Evolutionary conservation across 2,113 vertebrate genomes (phyloP).

Genomic region (Chloropsis cyanopogon): DNA sequence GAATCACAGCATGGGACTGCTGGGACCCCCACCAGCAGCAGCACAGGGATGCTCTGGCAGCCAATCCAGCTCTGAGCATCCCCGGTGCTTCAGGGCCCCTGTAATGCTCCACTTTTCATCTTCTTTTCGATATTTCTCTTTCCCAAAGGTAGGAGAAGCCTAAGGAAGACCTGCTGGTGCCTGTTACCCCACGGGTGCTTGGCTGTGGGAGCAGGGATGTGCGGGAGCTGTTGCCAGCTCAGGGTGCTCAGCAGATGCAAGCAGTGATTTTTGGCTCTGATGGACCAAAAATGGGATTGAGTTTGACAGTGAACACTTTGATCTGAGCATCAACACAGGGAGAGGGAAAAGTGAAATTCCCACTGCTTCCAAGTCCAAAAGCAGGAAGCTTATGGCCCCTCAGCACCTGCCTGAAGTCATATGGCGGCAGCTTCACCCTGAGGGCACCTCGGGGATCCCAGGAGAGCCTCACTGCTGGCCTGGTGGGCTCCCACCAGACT

Average conservation of each 20-base stretch:
- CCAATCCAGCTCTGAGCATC: neutral
- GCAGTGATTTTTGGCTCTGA: neutral
- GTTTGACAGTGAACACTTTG: neutral
- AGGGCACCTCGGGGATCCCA: neutral
- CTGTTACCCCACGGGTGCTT: rapidly evolving
- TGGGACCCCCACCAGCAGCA: neutral
- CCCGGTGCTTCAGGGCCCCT: neutral
- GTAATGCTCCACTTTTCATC: neutral
- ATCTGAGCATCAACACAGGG: neutral
- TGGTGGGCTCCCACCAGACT: rapidly evolving
- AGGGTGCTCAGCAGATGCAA: neutral
- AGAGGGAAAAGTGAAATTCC: neutral
- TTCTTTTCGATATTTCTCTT: neutral
- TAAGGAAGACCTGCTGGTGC: neutral
- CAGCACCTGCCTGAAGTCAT: rapidly evolving
- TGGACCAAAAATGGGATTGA: rapidly evolving
- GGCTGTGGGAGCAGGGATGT: neutral
- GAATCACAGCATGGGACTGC: rapidly evolving
- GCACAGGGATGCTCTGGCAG: neutral
- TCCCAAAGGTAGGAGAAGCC: neutral
- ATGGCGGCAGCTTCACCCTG: neutral
- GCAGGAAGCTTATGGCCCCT: neutral
- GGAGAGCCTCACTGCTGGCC: neutral
- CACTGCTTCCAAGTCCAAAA: neutral
- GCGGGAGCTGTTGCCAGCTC: neutral